Base-by-base conservation (phyloP, 2,113 vertebrate species). In the Oreotrochilus melanogaster region DNA sequence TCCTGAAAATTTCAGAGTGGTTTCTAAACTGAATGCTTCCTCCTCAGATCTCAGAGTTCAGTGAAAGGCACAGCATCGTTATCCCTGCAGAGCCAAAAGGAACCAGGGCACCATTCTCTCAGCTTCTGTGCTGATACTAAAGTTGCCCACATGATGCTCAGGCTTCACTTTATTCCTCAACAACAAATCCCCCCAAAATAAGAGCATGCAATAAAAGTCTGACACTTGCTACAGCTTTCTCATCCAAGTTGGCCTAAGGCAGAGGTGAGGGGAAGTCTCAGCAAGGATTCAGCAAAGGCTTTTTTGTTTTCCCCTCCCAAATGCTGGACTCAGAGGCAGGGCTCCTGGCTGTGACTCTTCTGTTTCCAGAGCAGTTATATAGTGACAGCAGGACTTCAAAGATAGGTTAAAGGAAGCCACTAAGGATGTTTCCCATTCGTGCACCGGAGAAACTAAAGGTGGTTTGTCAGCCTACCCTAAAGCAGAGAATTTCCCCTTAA, bases 361-460 rank as follows among this genome's bases (percentile, higher is more conserved):
- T 85, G 53, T 92, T 96, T 86, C 78, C 96, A 95, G 70, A 96
- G 93, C 88, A 79, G 39, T 88, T 94, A 33, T 33, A 75, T 74
- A 95, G 88, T 82, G 88, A 16, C 78, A 69, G 53, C 74, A 88
- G 30, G 18, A 79, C 92, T 95, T 96, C 95, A 96, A 89, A 93
- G 92, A 7, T 24, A 79, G 53, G 57, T 88, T 94, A 72, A 42
- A 0, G 58, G 92, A 93, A 96, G 78, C 90, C 45, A 28, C 89
- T 95, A 88, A 93, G 93, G 95, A 79, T 92, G 95, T 95, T 88
- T 96, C 86, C 81, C 58, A 11, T 86, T 66, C 88, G 88, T 85
- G 70, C 33, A 48, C 53, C 70, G 66, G 45, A 73, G 78, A 76
- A 95, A 82, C 35, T 96, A 93, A 94, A 96, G 88, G 92, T 94